Conservation (phyloP, 1,140 invertebrate species). For the Hypsibius dujardini region DNA sequence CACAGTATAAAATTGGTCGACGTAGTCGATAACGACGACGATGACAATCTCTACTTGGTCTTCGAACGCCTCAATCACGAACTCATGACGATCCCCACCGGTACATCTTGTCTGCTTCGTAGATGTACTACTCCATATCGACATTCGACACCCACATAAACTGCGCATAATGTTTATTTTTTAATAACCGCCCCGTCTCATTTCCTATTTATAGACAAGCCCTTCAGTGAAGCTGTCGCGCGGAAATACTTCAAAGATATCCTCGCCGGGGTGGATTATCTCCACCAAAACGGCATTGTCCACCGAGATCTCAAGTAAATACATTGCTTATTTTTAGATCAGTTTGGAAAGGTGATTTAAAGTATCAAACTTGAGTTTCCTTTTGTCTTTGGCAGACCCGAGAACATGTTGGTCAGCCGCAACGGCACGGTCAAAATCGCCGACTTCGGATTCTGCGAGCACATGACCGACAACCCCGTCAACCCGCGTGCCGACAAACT, state of each 20-base stretch:
- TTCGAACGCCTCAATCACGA: conserved; percentile 7
- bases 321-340: no score
- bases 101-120: not conserved
- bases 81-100: not conserved
- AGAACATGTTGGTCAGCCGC: conserved; percentile 13
- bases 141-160: no score
- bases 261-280: not conserved
- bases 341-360: no score
- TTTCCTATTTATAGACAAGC: conserved; percentile 2
- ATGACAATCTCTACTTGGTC: conserved; percentile 75
- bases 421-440: not conserved
- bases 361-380: no score
- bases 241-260: conserved; percentile 3
- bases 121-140: no score
- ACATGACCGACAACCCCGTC: not conserved
- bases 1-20: conserved; percentile 70
- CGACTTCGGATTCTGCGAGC: conserved; percentile 8
- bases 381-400: not conserved
- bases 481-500: not conserved
- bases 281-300: conserved; percentile 2
- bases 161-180: not conserved
- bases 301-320: not conserved
- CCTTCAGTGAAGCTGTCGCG: not conserved
- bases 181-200: not conserved
- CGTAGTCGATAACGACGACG: conserved; percentile 72